Base-by-base conservation (phyloP, 2,888 invertebrate genomes). In the Boloria selene region DNA sequence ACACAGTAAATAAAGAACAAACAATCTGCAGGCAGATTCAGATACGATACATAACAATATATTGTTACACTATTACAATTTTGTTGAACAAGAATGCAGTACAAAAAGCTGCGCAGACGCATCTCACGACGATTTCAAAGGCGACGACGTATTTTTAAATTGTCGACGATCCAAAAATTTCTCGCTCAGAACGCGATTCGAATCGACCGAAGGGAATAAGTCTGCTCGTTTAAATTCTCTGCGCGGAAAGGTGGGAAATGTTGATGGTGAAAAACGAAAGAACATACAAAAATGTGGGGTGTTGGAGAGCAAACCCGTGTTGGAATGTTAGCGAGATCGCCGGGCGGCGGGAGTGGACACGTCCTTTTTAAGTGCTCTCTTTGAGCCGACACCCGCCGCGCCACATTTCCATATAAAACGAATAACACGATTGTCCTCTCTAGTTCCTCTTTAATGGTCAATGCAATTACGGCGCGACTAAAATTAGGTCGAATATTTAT, bases 171-270 rank as follows among this genome's bases (percentile, higher is more conserved):
- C 73, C 76, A 70, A 77, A 75, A 78, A 82, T 81, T 80, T 81
- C 81, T 80, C 75, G 79, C 78, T 77, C 77, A 74, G 77, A 77
- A 75, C 67, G 74, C 78, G 75, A 82, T 77, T 73, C 73, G 76
- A 74, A 74, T 77, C 71, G 42, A 13, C 74, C 78, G 80, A 86
- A 86, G 80, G 77, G 79, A 80, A 87, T 86, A 82, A 72, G 78
- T 76, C 72, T 67, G 81, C 81, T 87, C 83, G 87, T 88, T 89
- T 86, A 88, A 88, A 90, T 88, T 89, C 90, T 76, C 78, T 69
- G 56, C 77, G 78, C 79, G 81, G 74, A 76, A 81, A 88, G 84
- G 88, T 89, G 88, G 85, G 85, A 89, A 89, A 87, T 84, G 81
- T 78, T 76, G 70, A 72, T 73, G 71, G 75, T 81, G 85, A 87